These are phyloP conservation scores for Coendou prehensilis DNA, from an alignment of 2,797 vertebrate species.

Conservation along the genomic window DNA sequence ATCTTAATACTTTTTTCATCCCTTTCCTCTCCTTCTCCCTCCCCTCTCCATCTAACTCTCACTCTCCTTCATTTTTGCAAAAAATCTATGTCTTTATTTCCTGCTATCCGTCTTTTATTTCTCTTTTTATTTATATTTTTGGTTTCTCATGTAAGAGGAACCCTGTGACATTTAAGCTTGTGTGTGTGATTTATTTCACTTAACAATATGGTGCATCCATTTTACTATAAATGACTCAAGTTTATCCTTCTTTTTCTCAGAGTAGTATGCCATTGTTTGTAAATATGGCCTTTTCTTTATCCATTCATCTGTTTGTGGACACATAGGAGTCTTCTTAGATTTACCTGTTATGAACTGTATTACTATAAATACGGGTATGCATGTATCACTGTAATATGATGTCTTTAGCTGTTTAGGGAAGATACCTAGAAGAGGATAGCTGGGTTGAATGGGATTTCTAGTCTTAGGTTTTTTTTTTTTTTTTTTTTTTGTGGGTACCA, in stretches of 20 bases:
- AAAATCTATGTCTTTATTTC: background rate
- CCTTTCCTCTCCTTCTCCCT: background rate
- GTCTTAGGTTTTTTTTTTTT: background rate
- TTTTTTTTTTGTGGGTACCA: too few relatives aligned
- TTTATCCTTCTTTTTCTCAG: background rate
- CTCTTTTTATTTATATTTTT: background rate
- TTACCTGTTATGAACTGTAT: background rate
- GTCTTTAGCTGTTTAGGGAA: background rate
- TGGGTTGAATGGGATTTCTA: background rate
- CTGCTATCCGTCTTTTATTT: background rate
- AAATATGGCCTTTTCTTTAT: background rate
- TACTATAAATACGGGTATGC: background rate
- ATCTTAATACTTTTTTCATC: background rate
- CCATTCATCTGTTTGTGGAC: background rate
- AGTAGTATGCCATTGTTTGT: background rate
- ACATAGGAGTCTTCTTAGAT: background rate
- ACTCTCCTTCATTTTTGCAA: background rate
- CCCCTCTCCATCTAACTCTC: background rate
- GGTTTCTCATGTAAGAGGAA: background rate
- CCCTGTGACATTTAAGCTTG: background rate
- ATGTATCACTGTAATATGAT: background rate
- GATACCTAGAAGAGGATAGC: background rate
- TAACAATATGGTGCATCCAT: background rate
- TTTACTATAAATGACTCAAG: background rate
- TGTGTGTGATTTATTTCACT: background rate